phyloP scores from a whole-genome alignment of 2,888 invertebrate species.

The Erebia palarica region DNA sequence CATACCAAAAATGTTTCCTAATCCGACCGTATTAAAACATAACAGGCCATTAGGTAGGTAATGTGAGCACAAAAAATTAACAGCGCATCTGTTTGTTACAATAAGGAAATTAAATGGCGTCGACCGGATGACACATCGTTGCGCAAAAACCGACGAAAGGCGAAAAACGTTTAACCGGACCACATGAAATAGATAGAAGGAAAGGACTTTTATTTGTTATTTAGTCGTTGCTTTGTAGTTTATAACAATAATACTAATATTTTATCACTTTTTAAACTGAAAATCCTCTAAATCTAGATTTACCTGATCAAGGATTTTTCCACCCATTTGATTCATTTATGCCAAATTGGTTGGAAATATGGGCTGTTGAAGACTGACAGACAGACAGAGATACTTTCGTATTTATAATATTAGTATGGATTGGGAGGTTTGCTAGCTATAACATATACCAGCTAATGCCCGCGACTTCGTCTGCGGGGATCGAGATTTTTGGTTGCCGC shows the following conservation, averaged over 20 bases:
- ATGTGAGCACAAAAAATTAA: slow-evolving; percentile 27
- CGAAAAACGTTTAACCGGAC: slow-evolving; percentile 17
- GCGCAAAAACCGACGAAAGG: slow-evolving; percentile 32
- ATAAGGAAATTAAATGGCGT: slow-evolving; percentile 39
- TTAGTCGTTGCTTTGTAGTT: not conserved
- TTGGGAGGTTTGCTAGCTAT: too few relatives aligned
- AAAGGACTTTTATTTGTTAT: not conserved
- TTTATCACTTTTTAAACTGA: too few relatives aligned
- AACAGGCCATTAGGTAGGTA: slow-evolving; percentile 33
- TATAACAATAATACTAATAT: not conserved
- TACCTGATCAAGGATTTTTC: too few relatives aligned
- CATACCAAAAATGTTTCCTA: slow-evolving; percentile 19
- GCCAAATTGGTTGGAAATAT: too few relatives aligned
- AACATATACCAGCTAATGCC: too few relatives aligned
- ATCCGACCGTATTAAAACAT: slow-evolving; percentile 21
- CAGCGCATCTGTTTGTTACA: slow-evolving; percentile 33
- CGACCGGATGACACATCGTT: slow-evolving; percentile 41
- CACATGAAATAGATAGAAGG: not conserved
- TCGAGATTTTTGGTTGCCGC: too few relatives aligned
- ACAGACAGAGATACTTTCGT: too few relatives aligned
- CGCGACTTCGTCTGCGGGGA: too few relatives aligned
- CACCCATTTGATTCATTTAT: too few relatives aligned
- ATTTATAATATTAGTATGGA: too few relatives aligned
- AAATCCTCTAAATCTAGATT: too few relatives aligned
- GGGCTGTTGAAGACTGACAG: too few relatives aligned